phyloP scores from a whole-genome alignment of 2,888 invertebrate genomes.

The Rosalia funebris region DNA sequence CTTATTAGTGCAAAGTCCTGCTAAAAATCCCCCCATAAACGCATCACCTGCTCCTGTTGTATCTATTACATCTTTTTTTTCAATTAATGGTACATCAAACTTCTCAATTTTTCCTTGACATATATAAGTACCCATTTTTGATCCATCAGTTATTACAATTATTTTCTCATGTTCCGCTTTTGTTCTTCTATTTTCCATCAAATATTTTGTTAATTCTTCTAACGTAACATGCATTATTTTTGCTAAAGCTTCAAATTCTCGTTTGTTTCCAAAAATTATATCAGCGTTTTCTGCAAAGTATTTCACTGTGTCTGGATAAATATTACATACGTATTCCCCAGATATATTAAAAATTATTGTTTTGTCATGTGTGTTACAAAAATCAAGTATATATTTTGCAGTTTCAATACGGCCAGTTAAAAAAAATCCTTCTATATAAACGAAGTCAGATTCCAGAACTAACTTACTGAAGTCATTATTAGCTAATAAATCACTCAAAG shows the following conservation, averaged over 20 bases:
- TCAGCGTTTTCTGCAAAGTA: slow-evolving; percentile 64
- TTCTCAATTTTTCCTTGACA: slow-evolving; percentile 45
- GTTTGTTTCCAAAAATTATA: slow-evolving; percentile 68
- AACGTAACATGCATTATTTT: slow-evolving; percentile 51
- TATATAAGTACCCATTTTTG: slow-evolving; percentile 66
- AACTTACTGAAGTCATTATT: slow-evolving; percentile 41
- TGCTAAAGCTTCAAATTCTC: slow-evolving; percentile 66
- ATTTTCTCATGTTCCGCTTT: slow-evolving; percentile 61
- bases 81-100: slow-evolving; percentile 61
- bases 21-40: slow-evolving; percentile 70
- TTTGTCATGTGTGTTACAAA: slow-evolving; percentile 59
- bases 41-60: slow-evolving; percentile 72
- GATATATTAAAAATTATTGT: slow-evolving; percentile 67
- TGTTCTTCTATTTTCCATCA: slow-evolving; percentile 29
- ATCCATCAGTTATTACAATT: slow-evolving; percentile 73
- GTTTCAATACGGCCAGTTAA: slow-evolving; percentile 65
- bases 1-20: slow-evolving; percentile 63
- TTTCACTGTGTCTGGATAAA: slow-evolving; percentile 60
- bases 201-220: slow-evolving; percentile 31
- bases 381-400: slow-evolving; percentile 63
- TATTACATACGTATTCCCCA: slow-evolving; percentile 66
- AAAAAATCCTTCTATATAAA: slow-evolving; percentile 71
- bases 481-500: slow-evolving; percentile 53
- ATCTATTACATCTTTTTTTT: slow-evolving; percentile 64
- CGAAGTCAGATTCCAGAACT: slow-evolving; percentile 52